Percentiles rank a stretch among this genome's conserved stretches.
Conservation (phyloP, 2,797 vertebrate species). For the Glyptemys insculpta region DNA sequence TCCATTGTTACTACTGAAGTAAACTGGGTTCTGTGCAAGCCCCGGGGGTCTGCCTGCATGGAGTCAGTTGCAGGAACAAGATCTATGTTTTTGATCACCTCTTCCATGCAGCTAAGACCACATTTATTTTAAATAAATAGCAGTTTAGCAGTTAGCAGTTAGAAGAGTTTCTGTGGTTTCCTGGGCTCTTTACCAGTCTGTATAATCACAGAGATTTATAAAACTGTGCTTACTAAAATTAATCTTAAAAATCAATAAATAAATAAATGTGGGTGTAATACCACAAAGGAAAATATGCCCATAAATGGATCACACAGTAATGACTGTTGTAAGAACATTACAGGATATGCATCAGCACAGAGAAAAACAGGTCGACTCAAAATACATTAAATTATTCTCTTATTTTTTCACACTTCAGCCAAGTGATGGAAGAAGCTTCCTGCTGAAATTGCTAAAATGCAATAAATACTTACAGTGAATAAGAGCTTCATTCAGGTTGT, state of each 20-base stretch:
- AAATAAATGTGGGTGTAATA: slow-evolving; percentile 53
- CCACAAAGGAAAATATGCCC: slow-evolving; percentile 55
- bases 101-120: slow-evolving; percentile 52
- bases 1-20: neutral
- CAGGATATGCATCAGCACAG: neutral
- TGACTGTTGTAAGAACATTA: neutral
- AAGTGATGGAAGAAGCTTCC: neutral
- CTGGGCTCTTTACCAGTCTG: neutral
- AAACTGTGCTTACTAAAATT: slow-evolving; percentile 62
- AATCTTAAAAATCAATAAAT: slow-evolving; percentile 46
- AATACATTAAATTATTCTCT: neutral
- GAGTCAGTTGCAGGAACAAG: neutral
- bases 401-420: neutral
- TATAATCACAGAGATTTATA: slow-evolving; percentile 56
- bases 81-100: slow-evolving; percentile 30
- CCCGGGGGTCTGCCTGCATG: neutral
- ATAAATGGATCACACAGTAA: neutral
- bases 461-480: neutral
- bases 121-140: slow-evolving; percentile 48
- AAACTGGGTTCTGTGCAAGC: neutral
- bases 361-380: slow-evolving; percentile 19
- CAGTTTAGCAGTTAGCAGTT: too few species aligned
- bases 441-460: neutral
- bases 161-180: slow-evolving; percentile 60
- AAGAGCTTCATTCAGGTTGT: neutral